phyloP scores from a whole-genome alignment of 2,113 vertebrate genomes.

The Oreocharis arfaki region DNA sequence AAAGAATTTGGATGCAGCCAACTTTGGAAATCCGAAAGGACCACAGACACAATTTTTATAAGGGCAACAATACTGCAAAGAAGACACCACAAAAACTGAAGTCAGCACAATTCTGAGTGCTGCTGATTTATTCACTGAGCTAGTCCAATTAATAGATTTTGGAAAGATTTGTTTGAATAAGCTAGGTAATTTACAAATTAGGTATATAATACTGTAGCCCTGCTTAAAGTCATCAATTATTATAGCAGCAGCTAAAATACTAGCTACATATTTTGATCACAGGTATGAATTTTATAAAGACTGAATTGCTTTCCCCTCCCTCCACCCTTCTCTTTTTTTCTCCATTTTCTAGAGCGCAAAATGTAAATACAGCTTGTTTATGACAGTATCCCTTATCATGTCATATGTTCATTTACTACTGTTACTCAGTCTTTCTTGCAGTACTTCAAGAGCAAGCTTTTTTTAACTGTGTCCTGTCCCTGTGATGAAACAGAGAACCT shows the following conservation, averaged over 20 bases:
- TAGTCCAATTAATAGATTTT: slow-evolving; percentile 20
- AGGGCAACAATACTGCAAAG: slow-evolving; percentile 6
- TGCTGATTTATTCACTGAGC: slow-evolving; percentile 11
- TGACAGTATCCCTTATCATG: neutral
- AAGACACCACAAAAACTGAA: slow-evolving; percentile 22
- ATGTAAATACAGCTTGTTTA: neutral
- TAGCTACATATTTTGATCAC: neutral
- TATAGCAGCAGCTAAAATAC: neutral
- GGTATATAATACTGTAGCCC: neutral
- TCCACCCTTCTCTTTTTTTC: neutral
- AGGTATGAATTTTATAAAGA: neutral
- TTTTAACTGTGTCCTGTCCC: neutral
- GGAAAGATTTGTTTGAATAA: slow-evolving; percentile 21
- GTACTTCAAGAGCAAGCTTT: neutral
- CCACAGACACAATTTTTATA: slow-evolving; percentile 27
- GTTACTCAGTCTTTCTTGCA: neutral
- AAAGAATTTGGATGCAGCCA: slow-evolving; percentile 29
- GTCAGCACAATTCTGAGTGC: slow-evolving; percentile 20
- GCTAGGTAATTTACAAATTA: slow-evolving; percentile 8
- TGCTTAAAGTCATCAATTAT: neutral
- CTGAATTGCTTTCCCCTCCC: neutral
- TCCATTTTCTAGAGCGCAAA: neutral
- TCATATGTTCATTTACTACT: neutral
- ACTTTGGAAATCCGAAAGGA: slow-evolving; percentile 29
- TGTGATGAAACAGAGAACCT: neutral